Percentiles rank a stretch among this genome's conserved stretches.
phyloP scores from a whole-genome alignment of 2,888 invertebrate genomes.

The Amitus sp. region DNA sequence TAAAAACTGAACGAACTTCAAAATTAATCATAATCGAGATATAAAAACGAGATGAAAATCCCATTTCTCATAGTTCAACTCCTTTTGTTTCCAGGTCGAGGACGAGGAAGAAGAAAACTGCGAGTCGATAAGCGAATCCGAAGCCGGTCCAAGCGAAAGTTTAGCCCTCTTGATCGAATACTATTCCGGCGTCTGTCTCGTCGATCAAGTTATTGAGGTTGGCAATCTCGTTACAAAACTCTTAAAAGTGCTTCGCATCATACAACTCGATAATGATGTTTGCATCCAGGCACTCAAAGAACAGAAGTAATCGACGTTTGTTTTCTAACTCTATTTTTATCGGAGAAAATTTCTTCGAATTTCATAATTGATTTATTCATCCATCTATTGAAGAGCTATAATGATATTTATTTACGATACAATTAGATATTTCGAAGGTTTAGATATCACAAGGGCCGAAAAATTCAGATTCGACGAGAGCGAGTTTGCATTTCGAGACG shows the following conservation, averaged over 20 bases:
- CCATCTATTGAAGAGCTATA: background rate
- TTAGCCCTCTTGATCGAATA: slow-evolving; percentile 66
- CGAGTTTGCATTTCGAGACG: no score
- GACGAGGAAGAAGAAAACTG: slow-evolving; percentile 61
- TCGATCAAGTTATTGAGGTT: slow-evolving; percentile 79
- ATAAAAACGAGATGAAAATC: no score
- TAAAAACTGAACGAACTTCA: no score
- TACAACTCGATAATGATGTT: slow-evolving; percentile 77
- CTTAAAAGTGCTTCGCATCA: slow-evolving; percentile 77
- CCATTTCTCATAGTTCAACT: background rate
- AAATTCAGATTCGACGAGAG: no score
- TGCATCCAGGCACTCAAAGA: slow-evolving; percentile 74
- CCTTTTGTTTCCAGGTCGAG: slow-evolving; percentile 48
- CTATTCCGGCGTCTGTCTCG: slow-evolving; percentile 71
- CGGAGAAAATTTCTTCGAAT: no score
- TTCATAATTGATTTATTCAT: no score
- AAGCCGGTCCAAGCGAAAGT: slow-evolving; percentile 65
- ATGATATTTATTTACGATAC: no score
- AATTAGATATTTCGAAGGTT: no score
- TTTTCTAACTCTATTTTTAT: slow-evolving; percentile 1
- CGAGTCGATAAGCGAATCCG: slow-evolving; percentile 65
- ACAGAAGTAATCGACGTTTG: slow-evolving; percentile 68
- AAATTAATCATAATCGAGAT: no score
- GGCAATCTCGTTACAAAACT: slow-evolving; percentile 81
- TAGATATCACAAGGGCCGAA: no score